Percentiles rank a stretch among this genome's conserved stretches.
Evolutionary conservation across 1,140 invertebrate genomes (phyloP).

Genomic region (Hirudo medicinalis): DNA sequence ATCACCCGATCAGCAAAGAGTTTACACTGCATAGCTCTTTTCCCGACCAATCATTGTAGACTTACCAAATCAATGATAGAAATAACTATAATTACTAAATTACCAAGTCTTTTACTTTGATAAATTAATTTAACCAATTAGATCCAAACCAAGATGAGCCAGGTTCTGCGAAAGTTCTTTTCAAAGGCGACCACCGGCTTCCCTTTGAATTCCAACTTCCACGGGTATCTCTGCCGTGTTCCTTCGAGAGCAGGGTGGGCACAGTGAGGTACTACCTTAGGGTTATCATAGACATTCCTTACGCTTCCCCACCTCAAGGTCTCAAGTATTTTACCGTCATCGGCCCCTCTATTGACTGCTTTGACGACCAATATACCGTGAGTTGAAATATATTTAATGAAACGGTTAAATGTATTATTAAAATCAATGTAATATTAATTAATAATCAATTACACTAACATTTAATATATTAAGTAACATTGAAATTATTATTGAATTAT

Average conservation of each 20-base stretch:
- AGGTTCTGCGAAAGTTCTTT: slow-evolving; percentile 58
- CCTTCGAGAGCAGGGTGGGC: slow-evolving; percentile 56
- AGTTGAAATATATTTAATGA: slow-evolving; percentile 25
- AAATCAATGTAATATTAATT: not conserved
- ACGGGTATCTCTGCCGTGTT: slow-evolving; percentile 62
- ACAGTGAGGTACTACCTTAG: slow-evolving; percentile 67
- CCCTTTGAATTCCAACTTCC: slow-evolving; percentile 65
- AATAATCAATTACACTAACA: not conserved
- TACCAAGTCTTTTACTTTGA: no score
- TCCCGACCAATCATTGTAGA: no score
- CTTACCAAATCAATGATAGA: no score
- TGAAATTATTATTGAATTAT: no score
- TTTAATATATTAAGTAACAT: no score
- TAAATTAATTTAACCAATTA: not conserved
- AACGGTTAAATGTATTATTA: not conserved
- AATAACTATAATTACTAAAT: no score
- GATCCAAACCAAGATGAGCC: slow-evolving; percentile 43
- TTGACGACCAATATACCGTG: slow-evolving; percentile 71
- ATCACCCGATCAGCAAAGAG: not conserved
- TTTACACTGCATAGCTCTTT: no score
- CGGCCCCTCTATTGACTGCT: slow-evolving; percentile 70
- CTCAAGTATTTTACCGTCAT: slow-evolving; percentile 74
- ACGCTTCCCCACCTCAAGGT: slow-evolving; percentile 66
- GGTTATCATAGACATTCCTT: slow-evolving; percentile 65
- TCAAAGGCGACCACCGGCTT: slow-evolving; percentile 60